Base-by-base conservation (phyloP, 2,888 invertebrate genomes). In the Apantesis nais region DNA sequence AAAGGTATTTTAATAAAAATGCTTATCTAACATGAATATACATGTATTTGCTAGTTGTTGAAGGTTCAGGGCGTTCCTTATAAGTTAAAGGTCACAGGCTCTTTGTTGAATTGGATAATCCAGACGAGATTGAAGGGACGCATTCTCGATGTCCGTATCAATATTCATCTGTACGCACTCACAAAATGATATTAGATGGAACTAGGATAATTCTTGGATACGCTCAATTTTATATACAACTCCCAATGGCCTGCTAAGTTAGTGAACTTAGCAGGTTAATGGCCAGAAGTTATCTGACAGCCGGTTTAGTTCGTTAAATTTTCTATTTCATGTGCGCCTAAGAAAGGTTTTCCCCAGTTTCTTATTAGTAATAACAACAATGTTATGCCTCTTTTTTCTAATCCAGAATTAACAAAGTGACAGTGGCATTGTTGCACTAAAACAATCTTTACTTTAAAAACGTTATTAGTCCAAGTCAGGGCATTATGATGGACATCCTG, bases 121-220 rank as follows among this genome's bases (percentile, higher is more conserved):
- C 22, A 8, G 14, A 58, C 66, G n/a, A 69, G 76, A 81, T 78
- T 76, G 81, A 78, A 74, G 66, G 68, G 64, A 71, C 58, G 73
- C 31, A n/a, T 60, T 29, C 52, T 31, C 16, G 74, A 78, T 74
- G 25, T 29, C 58, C 25, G 7, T 29, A 1, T 78, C 74, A 72
- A 76, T 80, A 11, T 19, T 39, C 2, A 11, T n/a, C n/a, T 22
- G 22, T 22, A 8, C 22, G 22, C 22, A 19, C 19, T 7, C 8
- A 48, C 22, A 48, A 22, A 48, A 48, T 48, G 7, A 22, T 48
- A 22, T 48, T 48, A 22, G 19, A 48, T 19, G 7, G 22, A 19
- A 4, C 1, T 7, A 39, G 48, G 7, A 48, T 22, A 1, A 9
- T 1, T 48, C 22, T 48, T 48, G 12, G 39, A 48, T 22, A 48